Evolutionary conservation across 2,113 vertebrate genomes (phyloP), one percentile per base, ranked within the genome.

Genomic region (Nothobranchius furzeri): DNA sequence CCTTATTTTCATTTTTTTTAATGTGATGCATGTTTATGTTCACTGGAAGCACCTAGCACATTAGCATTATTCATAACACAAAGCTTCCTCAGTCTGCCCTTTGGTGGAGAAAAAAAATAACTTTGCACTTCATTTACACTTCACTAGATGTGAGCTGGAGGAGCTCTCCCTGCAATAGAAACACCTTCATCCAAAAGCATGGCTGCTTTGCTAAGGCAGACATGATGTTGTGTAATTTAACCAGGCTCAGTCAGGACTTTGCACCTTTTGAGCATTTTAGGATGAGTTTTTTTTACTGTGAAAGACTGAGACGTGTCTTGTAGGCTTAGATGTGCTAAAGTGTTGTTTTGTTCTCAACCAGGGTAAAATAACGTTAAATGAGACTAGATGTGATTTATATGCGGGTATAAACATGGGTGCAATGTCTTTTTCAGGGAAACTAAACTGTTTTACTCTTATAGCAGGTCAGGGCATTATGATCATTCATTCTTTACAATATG

Each of bases 61-160:
- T 89, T 86, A 87, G 82, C 82, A 91, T 90, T 87, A 90, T 88
- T 91, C 87, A 89, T 85, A 84, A 78, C 64, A 12, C 0, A 46
- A 81, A 49, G 73, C 64, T 69, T 58, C 35, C 51, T 66, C 50
- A 6, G 53, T 66, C 63, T 25, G 62, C 85, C 81, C 73, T 81
- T 78, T 85, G 70, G 68, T 65, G 61, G 58, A 51, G 49, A 66
- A 80, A 68, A 84, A 81, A 73, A 70, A 81, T 61, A 58, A 75
- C 75, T 80, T 71, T 60, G 82, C 63, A 65, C 82, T 73, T 73
- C 50, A 61, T 82, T 72, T 61, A 85, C 61, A 65, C 81, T 75
- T 73, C 50, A 59, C 69, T 52, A 47, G 68, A 57, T 67, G 60
- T 71, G 45, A 80, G 55, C 61, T 8, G 12, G 15, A 64, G 70